Conservation (phyloP, 2,113 vertebrate species). For the Channa argus region DNA sequence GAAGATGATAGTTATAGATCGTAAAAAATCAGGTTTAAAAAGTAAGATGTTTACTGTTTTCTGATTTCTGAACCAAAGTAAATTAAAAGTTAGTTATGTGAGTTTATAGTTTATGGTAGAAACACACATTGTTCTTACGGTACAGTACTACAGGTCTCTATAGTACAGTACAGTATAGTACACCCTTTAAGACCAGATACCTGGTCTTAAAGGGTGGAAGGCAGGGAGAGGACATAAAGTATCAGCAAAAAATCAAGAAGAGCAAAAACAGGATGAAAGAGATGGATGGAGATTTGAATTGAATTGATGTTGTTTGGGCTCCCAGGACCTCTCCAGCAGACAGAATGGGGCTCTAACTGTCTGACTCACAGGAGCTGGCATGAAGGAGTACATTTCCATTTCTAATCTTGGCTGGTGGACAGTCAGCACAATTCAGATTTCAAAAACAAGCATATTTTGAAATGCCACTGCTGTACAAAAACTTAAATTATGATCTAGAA, state of each 20-base stretch:
- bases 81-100: too few species aligned
- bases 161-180: too few species aligned
- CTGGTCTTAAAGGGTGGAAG: neutral
- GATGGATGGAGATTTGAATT: slow-evolving; percentile 10
- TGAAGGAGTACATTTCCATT: slow-evolving; percentile 49
- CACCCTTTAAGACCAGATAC: too few species aligned
- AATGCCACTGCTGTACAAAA: neutral
- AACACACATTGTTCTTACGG: too few species aligned
- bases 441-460: slow-evolving; percentile 40
- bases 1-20: too few species aligned
- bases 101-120: too few species aligned
- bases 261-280: slow-evolving; percentile 7
- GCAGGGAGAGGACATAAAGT: neutral
- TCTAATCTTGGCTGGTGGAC: slow-evolving; percentile 43
- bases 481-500: neutral
- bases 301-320: slow-evolving; percentile 41
- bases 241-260: neutral
- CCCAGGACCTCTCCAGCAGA: slow-evolving; percentile 33
- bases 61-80: too few species aligned
- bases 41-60: too few species aligned
- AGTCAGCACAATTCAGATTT: slow-evolving; percentile 43
- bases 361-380: slow-evolving; percentile 39
- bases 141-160: too few species aligned
- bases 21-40: too few species aligned
- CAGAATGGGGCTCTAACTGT: slow-evolving; percentile 22